Base-by-base conservation (phyloP, 2,113 vertebrate species). In the Lagopus muta region DNA sequence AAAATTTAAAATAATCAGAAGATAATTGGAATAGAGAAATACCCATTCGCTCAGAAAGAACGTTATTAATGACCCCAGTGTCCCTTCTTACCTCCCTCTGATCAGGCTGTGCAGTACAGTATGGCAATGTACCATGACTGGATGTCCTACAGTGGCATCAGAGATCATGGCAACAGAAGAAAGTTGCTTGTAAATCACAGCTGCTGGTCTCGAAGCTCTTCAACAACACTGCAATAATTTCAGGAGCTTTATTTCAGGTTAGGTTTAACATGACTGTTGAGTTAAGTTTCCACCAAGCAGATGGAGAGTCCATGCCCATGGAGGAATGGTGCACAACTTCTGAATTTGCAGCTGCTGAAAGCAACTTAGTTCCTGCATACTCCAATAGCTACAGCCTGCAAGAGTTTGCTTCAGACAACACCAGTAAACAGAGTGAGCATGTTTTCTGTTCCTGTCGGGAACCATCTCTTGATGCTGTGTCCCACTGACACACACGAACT, bases 11-110 rank as follows among this genome's bases (percentile, higher is more conserved):
- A 61, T 36, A 76, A 65, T 28, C 8, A 47, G 30, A 81, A 80
- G 16, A 67, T 28, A 67, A 89, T 34, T 66, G 5, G 7, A 72
- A 50, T 3, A 5, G 13, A 18, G 18, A 48, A 28, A 32, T 22
- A 36, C 4, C 5, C 2, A 1, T 88, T 88, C 14, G 20, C 7
- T 36, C 21, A 32, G 28, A 57, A 57, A 32, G 17, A 57, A 18
- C 30, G 19, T 57, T 32, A 19, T 18, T 87, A 73, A 58, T 58
- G 32, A 55, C 16, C 6, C 12, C 65, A 10, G n/a, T 40, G 28
- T 34, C 78, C 21, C 6, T 88, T 72, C 30, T 61, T 1, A 1
- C 27, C 17, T 15, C 3, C 11, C 12, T 6, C 1, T 0, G 0
- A 30, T 19, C 34, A 45, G 40, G 22, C 52, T 42, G 52, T 45